A percentile compares a stretch with the other conserved stretches of the same genome.
Conservation (phyloP, 37 sponge, comb jelly and placozoan species). For the Oopsacas minuta region DNA sequence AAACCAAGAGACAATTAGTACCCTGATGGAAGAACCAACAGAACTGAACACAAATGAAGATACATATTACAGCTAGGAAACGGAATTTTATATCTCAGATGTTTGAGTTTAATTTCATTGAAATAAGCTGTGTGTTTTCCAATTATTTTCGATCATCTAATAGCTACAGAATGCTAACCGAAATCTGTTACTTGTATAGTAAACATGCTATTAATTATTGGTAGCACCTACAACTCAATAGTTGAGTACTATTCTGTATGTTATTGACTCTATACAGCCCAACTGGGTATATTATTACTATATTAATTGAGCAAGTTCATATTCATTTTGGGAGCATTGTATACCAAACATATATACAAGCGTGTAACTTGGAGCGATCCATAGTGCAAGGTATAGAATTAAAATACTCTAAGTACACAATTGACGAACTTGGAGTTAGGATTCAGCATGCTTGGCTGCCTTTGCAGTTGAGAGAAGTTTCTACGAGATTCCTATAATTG, state of each 20-base stretch:
- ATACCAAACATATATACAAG: too few relatives aligned
- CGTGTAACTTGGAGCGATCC: too few relatives aligned
- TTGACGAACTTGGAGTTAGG: too few relatives aligned
- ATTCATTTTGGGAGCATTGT: too few relatives aligned
- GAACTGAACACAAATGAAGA: background rate
- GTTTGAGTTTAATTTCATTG: background rate
- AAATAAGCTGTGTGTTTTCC: slow-evolving; percentile 13
- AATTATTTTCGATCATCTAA: slow-evolving; percentile 12
- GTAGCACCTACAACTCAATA: background rate
- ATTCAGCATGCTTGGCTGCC: too few relatives aligned
- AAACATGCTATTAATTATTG: background rate
- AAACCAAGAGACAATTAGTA: background rate
- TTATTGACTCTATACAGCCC: background rate
- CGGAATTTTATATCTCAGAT: background rate
- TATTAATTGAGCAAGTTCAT: background rate
- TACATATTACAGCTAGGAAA: background rate
- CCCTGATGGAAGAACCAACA: background rate
- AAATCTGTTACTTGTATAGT: background rate
- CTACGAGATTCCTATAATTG: too few relatives aligned
- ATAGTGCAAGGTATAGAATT: too few relatives aligned
- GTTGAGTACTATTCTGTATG: background rate
- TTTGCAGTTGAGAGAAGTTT: too few relatives aligned
- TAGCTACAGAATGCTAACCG: slow-evolving; percentile 3
- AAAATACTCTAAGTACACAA: too few relatives aligned
- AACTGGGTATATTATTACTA: background rate